A percentile compares a stretch with the other conserved stretches of the same genome.
These are phyloP conservation scores for Drosophila athabasca DNA, from an alignment of 1,140 invertebrate genomes.

Conservation along the genomic window DNA sequence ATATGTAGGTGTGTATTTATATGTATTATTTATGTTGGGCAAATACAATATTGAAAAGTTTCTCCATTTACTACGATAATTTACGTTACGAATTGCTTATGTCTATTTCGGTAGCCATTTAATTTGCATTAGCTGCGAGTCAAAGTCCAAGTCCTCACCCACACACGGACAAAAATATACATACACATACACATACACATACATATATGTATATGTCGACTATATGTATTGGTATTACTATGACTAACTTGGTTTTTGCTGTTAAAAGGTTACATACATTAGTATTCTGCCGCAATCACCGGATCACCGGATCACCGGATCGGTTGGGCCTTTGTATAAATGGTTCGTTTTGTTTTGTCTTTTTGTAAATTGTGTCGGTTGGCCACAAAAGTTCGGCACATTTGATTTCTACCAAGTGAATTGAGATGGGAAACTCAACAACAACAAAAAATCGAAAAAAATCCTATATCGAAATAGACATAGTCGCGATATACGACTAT, in stretches of 20 bases:
- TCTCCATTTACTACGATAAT: conserved; percentile 10
- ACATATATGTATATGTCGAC: conserved; percentile 27
- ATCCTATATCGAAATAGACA: neutral
- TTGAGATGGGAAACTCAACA: neutral
- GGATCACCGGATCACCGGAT: neutral
- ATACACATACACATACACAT: conserved; percentile 26
- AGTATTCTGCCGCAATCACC: conserved; percentile 21
- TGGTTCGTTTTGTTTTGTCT: conserved; percentile 19
- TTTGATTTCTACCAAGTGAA: conserved; percentile 45
- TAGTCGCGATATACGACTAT: too few species aligned
- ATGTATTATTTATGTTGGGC: conserved; percentile 15
- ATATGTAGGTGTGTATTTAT: neutral
- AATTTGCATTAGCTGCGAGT: conserved; percentile 30
- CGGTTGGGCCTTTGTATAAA: conserved; percentile 44
- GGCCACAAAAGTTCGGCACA: conserved; percentile 54
- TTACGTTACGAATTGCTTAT: conserved; percentile 26
- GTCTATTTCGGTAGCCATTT: conserved; percentile 29
- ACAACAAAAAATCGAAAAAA: too few species aligned
- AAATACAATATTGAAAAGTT: conserved; percentile 17
- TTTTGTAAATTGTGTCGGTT: conserved; percentile 40
- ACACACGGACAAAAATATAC: conserved; percentile 32
- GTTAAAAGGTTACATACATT: conserved; percentile 38
- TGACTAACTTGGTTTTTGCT: conserved; percentile 17
- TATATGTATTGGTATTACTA: conserved; percentile 22
- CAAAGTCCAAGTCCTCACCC: conserved; percentile 30